Conservation (phyloP, 2,113 vertebrate species). For the Deroptyus accipitrinus region DNA sequence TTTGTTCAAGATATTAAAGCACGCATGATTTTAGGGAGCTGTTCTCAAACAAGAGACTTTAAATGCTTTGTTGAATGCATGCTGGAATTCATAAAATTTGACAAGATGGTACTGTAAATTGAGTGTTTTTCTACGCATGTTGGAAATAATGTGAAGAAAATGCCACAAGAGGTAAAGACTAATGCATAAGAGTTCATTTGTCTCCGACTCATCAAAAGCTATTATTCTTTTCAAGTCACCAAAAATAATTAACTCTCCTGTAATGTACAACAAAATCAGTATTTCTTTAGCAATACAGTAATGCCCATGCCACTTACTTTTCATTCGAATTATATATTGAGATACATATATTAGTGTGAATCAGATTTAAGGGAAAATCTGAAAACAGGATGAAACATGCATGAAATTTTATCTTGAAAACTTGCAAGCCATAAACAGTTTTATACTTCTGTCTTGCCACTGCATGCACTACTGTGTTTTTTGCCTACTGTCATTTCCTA, state of each 20-base stretch:
- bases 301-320: rapidly evolving
- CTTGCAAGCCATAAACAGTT: too few relatives aligned
- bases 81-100: background rate
- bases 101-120: background rate
- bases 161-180: background rate
- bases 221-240: background rate
- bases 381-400: background rate
- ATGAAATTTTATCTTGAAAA: background rate
- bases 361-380: background rate
- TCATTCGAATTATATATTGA: background rate
- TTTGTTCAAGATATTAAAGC: background rate
- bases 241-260: background rate
- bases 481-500: background rate
- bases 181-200: background rate
- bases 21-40: background rate
- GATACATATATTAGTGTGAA: background rate
- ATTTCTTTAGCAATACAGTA: background rate
- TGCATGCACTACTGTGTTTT: background rate
- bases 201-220: background rate
- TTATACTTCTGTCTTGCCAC: too few relatives aligned
- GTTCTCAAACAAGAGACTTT: background rate
- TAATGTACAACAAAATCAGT: background rate
- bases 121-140: background rate
- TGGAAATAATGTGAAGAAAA: background rate
- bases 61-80: background rate